Conservation (phyloP, 1,140 invertebrate genomes). For the Polypedilum pembai region DNA sequence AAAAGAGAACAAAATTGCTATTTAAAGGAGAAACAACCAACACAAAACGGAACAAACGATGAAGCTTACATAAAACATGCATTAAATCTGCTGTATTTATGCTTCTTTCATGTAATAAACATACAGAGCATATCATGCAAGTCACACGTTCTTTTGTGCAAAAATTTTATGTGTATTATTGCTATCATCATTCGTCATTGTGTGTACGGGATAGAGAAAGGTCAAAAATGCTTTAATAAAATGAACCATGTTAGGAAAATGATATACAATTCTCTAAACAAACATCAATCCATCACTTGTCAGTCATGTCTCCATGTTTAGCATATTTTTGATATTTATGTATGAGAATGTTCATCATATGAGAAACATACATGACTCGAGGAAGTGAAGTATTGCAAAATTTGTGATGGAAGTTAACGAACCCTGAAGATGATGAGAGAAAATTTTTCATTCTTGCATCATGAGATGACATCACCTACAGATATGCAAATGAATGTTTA, state of each 20-base stretch:
- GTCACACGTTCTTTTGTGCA: neutral
- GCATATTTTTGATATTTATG: neutral
- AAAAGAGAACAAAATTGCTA: too few relatives aligned
- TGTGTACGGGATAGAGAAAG: neutral
- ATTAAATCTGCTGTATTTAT: neutral
- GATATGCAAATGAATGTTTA: neutral
- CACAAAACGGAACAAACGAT: slow-evolving; percentile 21
- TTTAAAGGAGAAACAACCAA: neutral
- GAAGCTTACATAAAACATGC: slow-evolving; percentile 4
- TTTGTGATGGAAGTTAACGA: neutral
- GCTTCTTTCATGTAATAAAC: neutral
- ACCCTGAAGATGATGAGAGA: neutral
- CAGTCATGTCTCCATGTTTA: neutral
- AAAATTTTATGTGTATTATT: neutral
- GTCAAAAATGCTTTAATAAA: neutral
- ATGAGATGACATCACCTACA: neutral
- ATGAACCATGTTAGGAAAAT: neutral
- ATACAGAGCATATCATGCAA: neutral
- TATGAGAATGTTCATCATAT: neutral
- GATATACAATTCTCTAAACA: neutral
- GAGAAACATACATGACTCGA: neutral
- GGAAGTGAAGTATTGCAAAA: neutral
- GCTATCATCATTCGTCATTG: neutral
- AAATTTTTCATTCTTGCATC: neutral
- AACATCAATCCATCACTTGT: neutral